Evolutionary conservation across 2,113 vertebrate genomes (phyloP).

Genomic region (Mirounga angustirostris): DNA sequence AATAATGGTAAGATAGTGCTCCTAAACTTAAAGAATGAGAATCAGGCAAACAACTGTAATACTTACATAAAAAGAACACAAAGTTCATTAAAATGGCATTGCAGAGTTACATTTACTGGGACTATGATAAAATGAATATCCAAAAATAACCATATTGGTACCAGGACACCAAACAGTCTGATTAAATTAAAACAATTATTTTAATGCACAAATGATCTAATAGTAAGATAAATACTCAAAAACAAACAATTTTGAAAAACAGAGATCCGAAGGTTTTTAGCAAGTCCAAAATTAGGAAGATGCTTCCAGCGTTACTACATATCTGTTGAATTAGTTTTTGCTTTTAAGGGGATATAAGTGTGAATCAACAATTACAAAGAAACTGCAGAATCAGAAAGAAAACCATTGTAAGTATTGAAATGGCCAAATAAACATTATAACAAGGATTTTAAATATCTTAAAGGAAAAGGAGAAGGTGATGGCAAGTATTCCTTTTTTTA

Average conservation of each 20-base stretch:
- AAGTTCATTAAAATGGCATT: neutral
- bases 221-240: neutral
- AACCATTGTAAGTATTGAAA: neutral
- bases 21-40: neutral
- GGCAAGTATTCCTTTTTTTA: neutral
- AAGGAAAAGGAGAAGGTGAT: neutral
- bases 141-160: neutral
- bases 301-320: accelerated
- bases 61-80: neutral
- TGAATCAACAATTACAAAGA: neutral
- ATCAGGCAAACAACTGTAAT: neutral
- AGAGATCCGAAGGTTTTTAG: neutral
- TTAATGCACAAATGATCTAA: neutral
- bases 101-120: neutral
- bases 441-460: neutral
- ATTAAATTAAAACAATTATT: neutral
- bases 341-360: neutral
- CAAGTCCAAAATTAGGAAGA: neutral
- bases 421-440: neutral
- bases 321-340: neutral
- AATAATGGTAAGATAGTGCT: neutral
- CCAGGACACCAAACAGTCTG: neutral
- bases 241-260: neutral
- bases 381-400: neutral
- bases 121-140: neutral